Evolutionary conservation across 2,797 vertebrate species (phyloP), one percentile per base, ranked within the genome.

Genomic region (Falco berigora): DNA sequence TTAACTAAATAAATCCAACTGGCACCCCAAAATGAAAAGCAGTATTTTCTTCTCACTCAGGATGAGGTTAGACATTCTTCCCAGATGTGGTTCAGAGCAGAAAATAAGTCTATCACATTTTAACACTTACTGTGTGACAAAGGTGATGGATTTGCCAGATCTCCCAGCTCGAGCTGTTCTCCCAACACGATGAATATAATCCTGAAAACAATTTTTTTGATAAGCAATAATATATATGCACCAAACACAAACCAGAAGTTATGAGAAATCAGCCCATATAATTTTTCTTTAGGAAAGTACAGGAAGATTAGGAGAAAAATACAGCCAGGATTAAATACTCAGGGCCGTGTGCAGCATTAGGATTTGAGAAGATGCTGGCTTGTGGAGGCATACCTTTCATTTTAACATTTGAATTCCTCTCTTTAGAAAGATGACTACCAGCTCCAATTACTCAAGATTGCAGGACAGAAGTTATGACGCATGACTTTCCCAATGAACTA

Each of bases 141-240:
- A 99, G 3, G 99, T 99, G 96, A 99, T 99, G 74, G 99, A 99
- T 92, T 99, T 99, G 82, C 99, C 99, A 32, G 99, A 98, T 14
- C 99, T 98, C 9, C 99, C 99, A 20, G 99, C 99, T 98, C 99
- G 98, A 89, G 99, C 99, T 8, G 99, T 99, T 86, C 99, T 98
- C 12, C 99, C 99, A 21, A 99, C 99, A 96, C 99, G 98, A 93
- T 99, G 99, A 96, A 99, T 99, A 95, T 99, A 99, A 98, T 99
- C 99, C 99, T 99, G 81, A 88, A 95, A 97, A 42, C 44, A 80
- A 90, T 91, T 71, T 80, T 69, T 12, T 74, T 38, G n/a, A 36
- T 96, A 72, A 96, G 73, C 46, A 90, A 63, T 40, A 86, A 47
- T 9, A 20, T 8, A 80, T 0, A 3, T 6, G 25, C n/a, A 71